Conservation (phyloP, 2,888 invertebrate genomes). For the Congeria kusceri region DNA sequence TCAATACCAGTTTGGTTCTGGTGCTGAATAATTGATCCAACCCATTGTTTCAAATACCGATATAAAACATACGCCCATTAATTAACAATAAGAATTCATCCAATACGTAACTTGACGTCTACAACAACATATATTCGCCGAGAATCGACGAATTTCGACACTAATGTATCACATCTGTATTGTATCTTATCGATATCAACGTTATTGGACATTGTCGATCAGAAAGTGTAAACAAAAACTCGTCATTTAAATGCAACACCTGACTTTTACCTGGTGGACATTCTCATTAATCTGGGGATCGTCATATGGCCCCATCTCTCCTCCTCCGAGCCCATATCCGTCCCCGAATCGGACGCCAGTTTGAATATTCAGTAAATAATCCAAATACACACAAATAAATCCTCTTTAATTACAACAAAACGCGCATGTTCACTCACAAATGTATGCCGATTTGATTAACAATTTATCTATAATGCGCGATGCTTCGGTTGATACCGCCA, state of each 20-base stretch:
- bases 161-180: no score
- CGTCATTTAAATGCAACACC: constrained; percentile 38
- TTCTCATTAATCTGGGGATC: constrained; percentile 68
- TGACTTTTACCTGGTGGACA: constrained; percentile 71
- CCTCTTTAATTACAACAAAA: constrained; percentile 10
- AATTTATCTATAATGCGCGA: constrained; percentile 17
- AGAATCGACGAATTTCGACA: no score
- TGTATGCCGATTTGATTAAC: constrained; percentile 25
- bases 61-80: no score
- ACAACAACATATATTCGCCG: no score
- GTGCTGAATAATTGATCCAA: no score
- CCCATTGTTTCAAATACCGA: no score
- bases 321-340: constrained; percentile 65
- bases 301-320: constrained; percentile 66
- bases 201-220: neutral
- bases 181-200: neutral
- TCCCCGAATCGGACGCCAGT: constrained; percentile 65
- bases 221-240: constrained; percentile 13
- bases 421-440: neutral
- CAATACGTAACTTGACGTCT: no score
- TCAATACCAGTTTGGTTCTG: no score
- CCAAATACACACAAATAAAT: constrained; percentile 13
- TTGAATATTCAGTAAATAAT: constrained; percentile 29
- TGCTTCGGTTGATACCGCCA: constrained; percentile 15
- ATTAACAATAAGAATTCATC: no score